Conservation (phyloP, 2,113 vertebrate species). For the Brachionichthys hirsutus region DNA sequence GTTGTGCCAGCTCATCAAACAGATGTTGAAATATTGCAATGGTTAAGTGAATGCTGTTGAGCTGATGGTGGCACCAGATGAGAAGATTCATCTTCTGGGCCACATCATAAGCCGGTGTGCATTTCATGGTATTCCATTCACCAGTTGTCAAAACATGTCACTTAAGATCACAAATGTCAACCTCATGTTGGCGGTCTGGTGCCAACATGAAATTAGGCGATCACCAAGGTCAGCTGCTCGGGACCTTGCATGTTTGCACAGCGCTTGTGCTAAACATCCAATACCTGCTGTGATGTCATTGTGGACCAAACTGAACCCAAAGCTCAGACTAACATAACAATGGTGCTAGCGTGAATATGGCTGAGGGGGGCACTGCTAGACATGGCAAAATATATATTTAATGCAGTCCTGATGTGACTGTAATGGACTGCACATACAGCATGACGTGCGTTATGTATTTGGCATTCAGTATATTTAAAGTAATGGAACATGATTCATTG, state of each 20-base stretch:
- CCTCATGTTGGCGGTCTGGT: background rate
- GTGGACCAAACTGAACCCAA: background rate
- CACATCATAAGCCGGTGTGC: background rate
- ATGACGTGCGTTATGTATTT: background rate
- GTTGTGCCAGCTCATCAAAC: no score
- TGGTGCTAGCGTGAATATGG: background rate
- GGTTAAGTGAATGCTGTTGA: no score
- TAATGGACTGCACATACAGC: background rate
- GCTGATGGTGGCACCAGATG: no score
- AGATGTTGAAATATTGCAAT: no score
- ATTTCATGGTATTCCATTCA: background rate
- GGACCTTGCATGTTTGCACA: background rate
- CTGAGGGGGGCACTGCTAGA: background rate
- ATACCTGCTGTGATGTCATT: background rate
- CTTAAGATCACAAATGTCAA: background rate
- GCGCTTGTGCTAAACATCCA: background rate
- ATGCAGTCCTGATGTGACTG: background rate
- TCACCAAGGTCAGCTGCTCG: background rate
- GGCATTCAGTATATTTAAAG: background rate
- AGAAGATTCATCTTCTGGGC: background rate
- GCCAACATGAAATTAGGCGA: background rate
- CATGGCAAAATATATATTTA: background rate
- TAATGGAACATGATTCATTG: slow-evolving; percentile 6
- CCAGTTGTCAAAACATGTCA: background rate
- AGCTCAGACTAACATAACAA: background rate